A percentile compares a stretch with the other conserved stretches of the same genome.
phyloP scores from a whole-genome alignment of 2,113 vertebrate genomes.

The Nothobranchius kuhntae region DNA sequence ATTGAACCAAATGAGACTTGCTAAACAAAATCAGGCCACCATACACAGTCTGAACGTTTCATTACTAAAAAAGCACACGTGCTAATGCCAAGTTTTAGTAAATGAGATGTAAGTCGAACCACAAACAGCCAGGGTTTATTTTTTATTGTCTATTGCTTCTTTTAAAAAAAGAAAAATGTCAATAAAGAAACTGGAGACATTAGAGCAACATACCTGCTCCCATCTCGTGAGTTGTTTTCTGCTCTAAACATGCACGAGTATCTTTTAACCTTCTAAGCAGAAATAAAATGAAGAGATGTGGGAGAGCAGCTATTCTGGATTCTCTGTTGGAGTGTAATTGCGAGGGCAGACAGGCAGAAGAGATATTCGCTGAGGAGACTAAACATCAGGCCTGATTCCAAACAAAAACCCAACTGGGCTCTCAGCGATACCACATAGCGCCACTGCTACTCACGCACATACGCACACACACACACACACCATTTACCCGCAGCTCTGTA shows the following conservation, averaged over 20 bases:
- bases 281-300: slow-evolving; percentile 37
- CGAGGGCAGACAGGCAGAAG: slow-evolving; percentile 58
- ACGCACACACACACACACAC: slow-evolving; percentile 39
- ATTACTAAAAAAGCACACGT: slow-evolving; percentile 25
- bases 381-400: slow-evolving; percentile 76
- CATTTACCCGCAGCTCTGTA: slow-evolving; percentile 71
- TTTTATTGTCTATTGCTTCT: neutral
- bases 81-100: slow-evolving; percentile 9
- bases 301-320: slow-evolving; percentile 45
- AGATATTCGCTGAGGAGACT: slow-evolving; percentile 78
- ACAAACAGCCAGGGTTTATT: slow-evolving; percentile 22
- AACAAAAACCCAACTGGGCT: slow-evolving; percentile 74
- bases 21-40: slow-evolving; percentile 19
- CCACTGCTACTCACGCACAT: slow-evolving; percentile 56
- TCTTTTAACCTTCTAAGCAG: slow-evolving; percentile 30
- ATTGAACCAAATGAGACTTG: slow-evolving; percentile 14
- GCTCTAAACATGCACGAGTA: slow-evolving; percentile 6
- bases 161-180: neutral
- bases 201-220: neutral
- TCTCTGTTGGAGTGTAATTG: slow-evolving; percentile 59
- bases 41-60: slow-evolving; percentile 35
- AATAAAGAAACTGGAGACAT: neutral
- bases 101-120: slow-evolving; percentile 23
- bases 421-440: slow-evolving; percentile 76
- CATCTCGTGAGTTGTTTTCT: neutral